These are phyloP conservation scores for Hippocampus abdominalis DNA, from an alignment of 2,113 vertebrate species.

Conservation along the genomic window DNA sequence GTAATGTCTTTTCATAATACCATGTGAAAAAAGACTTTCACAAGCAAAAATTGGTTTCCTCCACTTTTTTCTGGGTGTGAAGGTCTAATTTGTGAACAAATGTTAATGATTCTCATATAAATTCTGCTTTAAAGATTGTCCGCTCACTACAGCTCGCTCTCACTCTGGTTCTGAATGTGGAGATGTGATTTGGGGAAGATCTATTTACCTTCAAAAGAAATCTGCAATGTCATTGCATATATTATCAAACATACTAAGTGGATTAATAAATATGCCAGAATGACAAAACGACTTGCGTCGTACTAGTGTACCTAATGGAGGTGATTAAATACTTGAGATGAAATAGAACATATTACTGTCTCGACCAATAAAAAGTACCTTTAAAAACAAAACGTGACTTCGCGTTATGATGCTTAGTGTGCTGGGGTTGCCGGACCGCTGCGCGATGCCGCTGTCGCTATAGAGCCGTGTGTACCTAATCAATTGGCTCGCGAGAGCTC, in stretches of 20 bases:
- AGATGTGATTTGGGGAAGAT: no score
- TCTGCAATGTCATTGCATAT: no score
- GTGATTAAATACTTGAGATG: neutral
- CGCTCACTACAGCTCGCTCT: no score
- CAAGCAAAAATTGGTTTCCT: no score
- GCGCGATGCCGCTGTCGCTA: slow-evolving; percentile 38
- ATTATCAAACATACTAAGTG: neutral
- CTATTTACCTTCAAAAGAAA: no score
- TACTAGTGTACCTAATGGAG: neutral
- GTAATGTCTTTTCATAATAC: no score
- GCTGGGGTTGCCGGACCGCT: neutral
- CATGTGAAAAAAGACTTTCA: no score
- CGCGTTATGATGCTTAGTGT: neutral
- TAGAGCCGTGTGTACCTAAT: neutral
- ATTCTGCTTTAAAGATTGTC: no score
- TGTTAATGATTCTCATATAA: no score
- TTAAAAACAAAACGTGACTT: neutral
- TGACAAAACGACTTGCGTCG: neutral
- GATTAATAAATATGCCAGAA: neutral
- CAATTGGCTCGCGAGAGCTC: neutral
- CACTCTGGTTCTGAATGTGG: no score
- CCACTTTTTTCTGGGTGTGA: no score
- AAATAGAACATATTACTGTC: neutral
- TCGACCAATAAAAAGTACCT: neutral
- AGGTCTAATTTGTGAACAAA: no score